Base-by-base conservation (phyloP, 2,888 invertebrate genomes). In the Hemicrepidius hirtus region DNA sequence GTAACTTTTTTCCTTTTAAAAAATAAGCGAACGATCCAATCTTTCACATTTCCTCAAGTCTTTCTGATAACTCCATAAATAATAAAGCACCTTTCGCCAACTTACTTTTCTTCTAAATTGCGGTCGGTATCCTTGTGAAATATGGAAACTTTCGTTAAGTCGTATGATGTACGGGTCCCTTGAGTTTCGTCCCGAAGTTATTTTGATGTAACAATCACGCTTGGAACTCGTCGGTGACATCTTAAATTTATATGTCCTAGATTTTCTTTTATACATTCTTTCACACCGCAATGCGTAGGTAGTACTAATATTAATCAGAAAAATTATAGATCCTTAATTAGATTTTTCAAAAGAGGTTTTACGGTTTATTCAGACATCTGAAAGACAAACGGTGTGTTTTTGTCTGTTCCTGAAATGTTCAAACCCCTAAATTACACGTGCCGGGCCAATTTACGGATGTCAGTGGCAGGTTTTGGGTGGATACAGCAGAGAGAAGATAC, bases 81-180 rank as follows among this genome's bases (percentile, higher is more conserved):
- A 57, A 57, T 57, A 57, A 20, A 57, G 57, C 10, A 53, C 57
- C 28, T 55, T 57, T 57, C 57, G 20, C 18, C 37, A 18, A 20
- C n/a, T 57, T n/a, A 16, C 57, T 35, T 10, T 50, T 35, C 20
- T 12, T 40, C 13, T 12, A 37, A 57, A 37, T 37, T 37, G 18
- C 35, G 37, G 49, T 49, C 49, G 32, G 55, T 35, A 28, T 32
- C 55, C 55, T 55, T 16, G 12, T 57, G 57, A 37, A 57, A 57
- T 57, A 57, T 57, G 57, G 37, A 57, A 57, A 57, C 37, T 37
- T 57, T 57, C 57, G 57, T 57, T 57, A 57, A 20, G 18, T 40
- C 53, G 3, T 28, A 9, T 53, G 53, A 53, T 53, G n/a, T 20
- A 53, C 53, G 53, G n/a, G 13, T 28, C 53, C 28, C 53, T 13